A percentile compares a stretch with the other conserved stretches of the same genome.
These are phyloP conservation scores for Triplophysa dalaica DNA, from an alignment of 2,113 vertebrate species.

Conservation along the genomic window DNA sequence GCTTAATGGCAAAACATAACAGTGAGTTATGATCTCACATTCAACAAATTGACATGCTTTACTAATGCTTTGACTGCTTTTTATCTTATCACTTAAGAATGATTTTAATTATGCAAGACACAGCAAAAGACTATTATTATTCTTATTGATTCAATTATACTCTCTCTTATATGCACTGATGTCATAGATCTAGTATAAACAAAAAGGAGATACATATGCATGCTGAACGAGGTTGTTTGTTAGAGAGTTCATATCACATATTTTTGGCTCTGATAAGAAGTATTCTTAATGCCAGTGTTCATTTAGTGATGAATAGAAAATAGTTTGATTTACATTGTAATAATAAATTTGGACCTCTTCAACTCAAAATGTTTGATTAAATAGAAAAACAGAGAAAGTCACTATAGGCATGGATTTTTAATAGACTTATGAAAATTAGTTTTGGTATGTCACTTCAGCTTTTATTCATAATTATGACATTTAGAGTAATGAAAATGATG, in stretches of 20 bases:
- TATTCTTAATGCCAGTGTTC: conserved; percentile 53
- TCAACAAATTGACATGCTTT: conserved; percentile 10
- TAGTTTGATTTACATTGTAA: no score
- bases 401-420: no score
- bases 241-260: conserved; percentile 47
- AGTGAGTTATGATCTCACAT: not conserved
- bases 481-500: not conserved
- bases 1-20: not conserved
- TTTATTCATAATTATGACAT: no score
- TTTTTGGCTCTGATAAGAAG: conserved; percentile 43
- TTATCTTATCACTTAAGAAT: conserved; percentile 41
- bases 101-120: conserved; percentile 37
- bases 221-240: conserved; percentile 44
- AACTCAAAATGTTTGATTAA: no score
- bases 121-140: conserved; percentile 1
- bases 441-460: not conserved
- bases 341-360: no score
- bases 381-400: no score
- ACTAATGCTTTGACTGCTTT: conserved; percentile 21
- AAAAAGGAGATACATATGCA: conserved; percentile 25
- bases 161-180: conserved; percentile 35
- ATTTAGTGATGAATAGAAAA: not conserved
- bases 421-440: not conserved
- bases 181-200: conserved; percentile 36
- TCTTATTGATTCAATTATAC: conserved; percentile 21